phyloP scores from a whole-genome alignment of 2,888 invertebrate genomes.

The Catocala fraxini region DNA sequence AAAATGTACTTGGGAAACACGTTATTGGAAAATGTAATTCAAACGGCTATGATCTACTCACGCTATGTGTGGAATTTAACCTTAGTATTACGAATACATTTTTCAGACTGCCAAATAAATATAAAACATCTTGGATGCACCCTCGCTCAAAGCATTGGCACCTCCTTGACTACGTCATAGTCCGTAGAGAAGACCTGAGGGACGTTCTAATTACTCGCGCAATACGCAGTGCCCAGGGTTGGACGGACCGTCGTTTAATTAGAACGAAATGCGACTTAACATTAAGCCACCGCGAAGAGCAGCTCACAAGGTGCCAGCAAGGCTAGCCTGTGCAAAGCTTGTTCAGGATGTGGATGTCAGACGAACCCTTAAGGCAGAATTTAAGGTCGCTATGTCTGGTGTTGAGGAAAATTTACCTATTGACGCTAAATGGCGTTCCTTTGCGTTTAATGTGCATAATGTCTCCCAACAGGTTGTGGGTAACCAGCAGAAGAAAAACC shows the following conservation, averaged over 20 bases:
- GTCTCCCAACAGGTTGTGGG: no score
- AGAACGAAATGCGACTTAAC: not conserved
- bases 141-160: conserved; percentile 44
- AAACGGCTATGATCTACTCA: conserved; percentile 1
- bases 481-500: no score
- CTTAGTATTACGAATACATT: conserved; percentile 5
- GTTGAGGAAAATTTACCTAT: no score
- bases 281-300: not conserved
- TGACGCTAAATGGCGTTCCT: no score
- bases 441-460: no score
- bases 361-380: no score
- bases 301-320: not conserved
- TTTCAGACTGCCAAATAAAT: conserved; percentile 19
- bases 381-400: no score
- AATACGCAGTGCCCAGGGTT: not conserved
- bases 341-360: no score
- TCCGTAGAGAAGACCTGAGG: conserved; percentile 28
- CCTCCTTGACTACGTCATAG: conserved; percentile 36
- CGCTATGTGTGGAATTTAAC: conserved; percentile 3
- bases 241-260: conserved; percentile 2
- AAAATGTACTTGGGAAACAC: not conserved
- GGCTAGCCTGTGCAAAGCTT: no score
- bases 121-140: conserved; percentile 44
- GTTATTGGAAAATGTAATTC: conserved; percentile 7
- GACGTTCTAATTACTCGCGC: not conserved